Base-by-base conservation (phyloP, 2,888 invertebrate genomes). In the Odontocolon sp. region DNA sequence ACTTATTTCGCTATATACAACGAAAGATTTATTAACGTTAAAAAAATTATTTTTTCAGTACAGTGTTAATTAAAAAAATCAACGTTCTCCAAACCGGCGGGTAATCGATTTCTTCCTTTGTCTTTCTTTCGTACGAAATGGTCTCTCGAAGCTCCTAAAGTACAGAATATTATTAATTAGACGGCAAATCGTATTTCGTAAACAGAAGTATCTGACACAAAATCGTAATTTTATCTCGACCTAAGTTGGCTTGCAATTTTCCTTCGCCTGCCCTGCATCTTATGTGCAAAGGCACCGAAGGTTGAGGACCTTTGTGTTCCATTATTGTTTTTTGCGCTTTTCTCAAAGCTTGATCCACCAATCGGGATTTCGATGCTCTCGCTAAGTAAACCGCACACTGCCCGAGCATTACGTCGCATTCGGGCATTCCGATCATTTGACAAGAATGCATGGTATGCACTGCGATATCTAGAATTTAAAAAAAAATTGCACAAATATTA, bases 351-450 rank as follows among this genome's bases (percentile, higher is more conserved):
- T 50, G 94, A 93, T 36, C 94, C 94, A 74, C 88, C 86, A 38
- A 85, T 88, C 78, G 66, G 11, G 94, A 95, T 87, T 96, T 96
- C 4, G 93, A 93, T 2, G 96, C 95, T 81, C 94, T 91, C 0
- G 95, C 94, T 54, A 96, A 90, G 85, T 96, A 93, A 67, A 95
- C 93, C 0, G 94, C 94, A 85, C 95, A 94, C 86, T 96, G 95
- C 6, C 94, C 94, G 14, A 96, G 88, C 68, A 95, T 90, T 6
- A 95, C 94, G 86, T 95, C 95, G 83, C 94, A 93, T 86, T 96
- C 96, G 0, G 96, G 96, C 95, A 94, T 94, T 9, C 96, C 96
- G 45, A 96, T 91, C 59, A 94, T 91, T 85, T 96, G 95, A 85
- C 95, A 95, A 1, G 95, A 95, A 84, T 95, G 94, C 91, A 95